Conservation (phyloP, 2,113 vertebrate genomes). For the Accipiter cooperii region DNA sequence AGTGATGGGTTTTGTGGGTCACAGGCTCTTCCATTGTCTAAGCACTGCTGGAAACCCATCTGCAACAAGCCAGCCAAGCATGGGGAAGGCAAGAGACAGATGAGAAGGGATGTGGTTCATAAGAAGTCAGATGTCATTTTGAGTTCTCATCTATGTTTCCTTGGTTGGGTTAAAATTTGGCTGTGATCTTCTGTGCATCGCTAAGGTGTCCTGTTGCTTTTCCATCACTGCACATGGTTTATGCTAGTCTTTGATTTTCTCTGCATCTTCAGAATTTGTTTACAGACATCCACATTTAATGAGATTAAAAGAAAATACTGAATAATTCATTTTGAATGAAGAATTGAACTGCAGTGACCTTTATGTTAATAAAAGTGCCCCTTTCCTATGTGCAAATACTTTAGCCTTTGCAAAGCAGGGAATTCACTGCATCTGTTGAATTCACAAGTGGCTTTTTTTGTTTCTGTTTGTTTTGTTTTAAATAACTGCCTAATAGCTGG, state of each 20-base stretch:
- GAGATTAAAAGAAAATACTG: constrained; percentile 17
- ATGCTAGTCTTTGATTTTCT: neutral
- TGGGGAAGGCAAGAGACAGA: neutral
- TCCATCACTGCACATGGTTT: neutral
- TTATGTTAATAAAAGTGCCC: constrained; percentile 39
- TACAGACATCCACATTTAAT: neutral
- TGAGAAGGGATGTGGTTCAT: neutral
- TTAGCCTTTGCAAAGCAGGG: constrained; percentile 19
- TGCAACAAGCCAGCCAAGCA: neutral
- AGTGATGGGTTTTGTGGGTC: neutral
- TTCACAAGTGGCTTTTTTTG: constrained; percentile 38
- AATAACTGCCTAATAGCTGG: constrained; percentile 54
- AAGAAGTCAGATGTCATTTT: neutral
- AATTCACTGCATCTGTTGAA: constrained; percentile 56
- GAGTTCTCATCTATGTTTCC: neutral
- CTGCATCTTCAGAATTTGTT: neutral
- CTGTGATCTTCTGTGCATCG: neutral
- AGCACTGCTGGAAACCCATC: neutral
- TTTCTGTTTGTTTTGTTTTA: constrained; percentile 54
- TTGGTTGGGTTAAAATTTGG: neutral
- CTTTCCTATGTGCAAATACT: constrained; percentile 32
- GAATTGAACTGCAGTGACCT: constrained; percentile 46
- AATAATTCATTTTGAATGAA: constrained; percentile 40
- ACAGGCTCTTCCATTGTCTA: neutral
- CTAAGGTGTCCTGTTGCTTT: neutral